Percentiles rank a stretch among this genome's conserved stretches.
Conservation (phyloP, 2,888 invertebrate species). For the Sylvicola cinctus region DNA sequence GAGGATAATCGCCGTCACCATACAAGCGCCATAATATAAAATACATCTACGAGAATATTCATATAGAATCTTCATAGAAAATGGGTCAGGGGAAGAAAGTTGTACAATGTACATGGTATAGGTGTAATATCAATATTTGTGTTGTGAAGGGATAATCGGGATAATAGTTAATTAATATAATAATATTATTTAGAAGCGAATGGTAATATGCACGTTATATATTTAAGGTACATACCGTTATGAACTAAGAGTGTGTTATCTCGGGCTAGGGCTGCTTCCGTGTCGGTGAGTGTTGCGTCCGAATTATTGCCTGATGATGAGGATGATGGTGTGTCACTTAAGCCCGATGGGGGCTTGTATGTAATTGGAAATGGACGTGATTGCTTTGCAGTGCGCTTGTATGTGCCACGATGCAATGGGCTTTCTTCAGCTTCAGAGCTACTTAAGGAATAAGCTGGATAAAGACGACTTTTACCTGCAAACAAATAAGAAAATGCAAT, state of each 20-base stretch:
- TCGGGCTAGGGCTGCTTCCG: constrained; percentile 60
- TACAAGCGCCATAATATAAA: too few species aligned
- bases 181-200: too few species aligned
- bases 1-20: too few species aligned
- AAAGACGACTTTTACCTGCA: constrained; percentile 59
- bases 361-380: constrained; percentile 21
- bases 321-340: constrained; percentile 53
- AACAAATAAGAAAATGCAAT: constrained; percentile 14
- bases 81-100: too few species aligned
- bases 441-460: constrained; percentile 61
- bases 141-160: too few species aligned
- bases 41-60: too few species aligned
- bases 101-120: too few species aligned
- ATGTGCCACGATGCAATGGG: constrained; percentile 36
- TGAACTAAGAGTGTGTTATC: constrained; percentile 64
- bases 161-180: too few species aligned
- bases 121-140: too few species aligned
- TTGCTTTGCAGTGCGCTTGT: constrained; percentile 24
- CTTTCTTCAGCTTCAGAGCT: constrained; percentile 50
- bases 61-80: too few species aligned
- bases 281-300: constrained; percentile 66
- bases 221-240: constrained; percentile 43
- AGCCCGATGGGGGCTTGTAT: constrained; percentile 32
- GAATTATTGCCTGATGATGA: constrained; percentile 53
- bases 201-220: too few species aligned